phyloP scores from a whole-genome alignment of 2,113 vertebrate species.

The Labeo rohita region DNA sequence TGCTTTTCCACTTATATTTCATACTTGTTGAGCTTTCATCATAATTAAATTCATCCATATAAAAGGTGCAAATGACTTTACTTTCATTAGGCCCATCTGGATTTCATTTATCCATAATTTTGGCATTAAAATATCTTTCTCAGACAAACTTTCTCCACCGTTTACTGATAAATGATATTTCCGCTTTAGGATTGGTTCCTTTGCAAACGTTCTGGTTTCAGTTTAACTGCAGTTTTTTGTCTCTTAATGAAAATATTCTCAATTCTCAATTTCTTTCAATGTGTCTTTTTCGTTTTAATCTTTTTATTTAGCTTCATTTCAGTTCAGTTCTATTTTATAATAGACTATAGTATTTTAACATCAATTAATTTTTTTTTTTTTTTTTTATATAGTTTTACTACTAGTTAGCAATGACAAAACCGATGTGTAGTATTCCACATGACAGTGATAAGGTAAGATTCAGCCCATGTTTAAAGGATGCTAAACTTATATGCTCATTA shows the following conservation, averaged over 20 bases:
- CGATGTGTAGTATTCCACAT: neutral
- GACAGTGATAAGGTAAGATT: neutral
- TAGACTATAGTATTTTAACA: no score
- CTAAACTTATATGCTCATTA: neutral
- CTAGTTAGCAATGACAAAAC: neutral
- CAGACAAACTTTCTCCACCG: neutral
- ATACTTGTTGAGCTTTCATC: conserved; percentile 1
- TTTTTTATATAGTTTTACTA: no score
- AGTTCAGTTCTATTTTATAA: no score
- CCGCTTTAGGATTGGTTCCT: neutral
- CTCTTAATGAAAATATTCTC: neutral
- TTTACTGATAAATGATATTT: neutral
- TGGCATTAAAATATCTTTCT: neutral
- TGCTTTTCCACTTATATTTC: neutral
- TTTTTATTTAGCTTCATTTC: no score
- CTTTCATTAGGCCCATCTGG: conserved; percentile 16
- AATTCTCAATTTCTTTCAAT: no score
- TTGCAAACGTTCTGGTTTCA: neutral
- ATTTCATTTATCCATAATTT: neutral
- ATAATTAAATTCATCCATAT: neutral
- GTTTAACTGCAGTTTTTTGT: neutral
- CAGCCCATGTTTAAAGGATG: neutral
- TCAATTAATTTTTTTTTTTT: neutral
- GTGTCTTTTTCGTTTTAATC: no score
- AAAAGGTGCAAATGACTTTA: neutral